Base-by-base conservation (phyloP, 2,113 vertebrate species). In the Pterocles orientalis region DNA sequence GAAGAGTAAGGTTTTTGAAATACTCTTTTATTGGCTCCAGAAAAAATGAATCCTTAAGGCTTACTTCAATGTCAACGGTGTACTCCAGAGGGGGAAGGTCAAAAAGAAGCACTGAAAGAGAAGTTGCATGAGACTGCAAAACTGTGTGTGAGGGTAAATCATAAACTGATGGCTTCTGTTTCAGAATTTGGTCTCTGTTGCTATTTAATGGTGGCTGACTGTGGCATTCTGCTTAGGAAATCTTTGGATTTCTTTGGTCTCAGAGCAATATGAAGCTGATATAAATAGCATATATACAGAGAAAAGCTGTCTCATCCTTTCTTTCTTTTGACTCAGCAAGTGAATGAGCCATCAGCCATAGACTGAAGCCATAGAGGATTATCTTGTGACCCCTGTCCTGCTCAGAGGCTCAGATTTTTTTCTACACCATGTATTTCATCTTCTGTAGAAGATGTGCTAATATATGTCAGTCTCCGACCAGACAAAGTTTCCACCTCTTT, bases 21-120 rank as follows among this genome's bases (percentile, higher is more conserved):
- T 95, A 94, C 25, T 93, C 57, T 92, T 43, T 97, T 83, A 97
- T 2, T 39, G n/a, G 36, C 7, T 95, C 89, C 93, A 97, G 65
- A 16, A 94, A 91, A 56, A 94, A 96, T n/a, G 82, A 72, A 50
- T 98, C 91, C 23, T 23, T 79, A 45, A 98, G 43, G 76, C 64
- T 94, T 57, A 98, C 45, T 94, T 98, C 97, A 61, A 98, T 62
- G 19, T 97, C 94, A 51, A 97, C 7, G 0, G 39, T 88, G 56
- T 98, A 96, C 18, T 97, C 96, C 26, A 65, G 26, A 41, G 62
- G 8, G 4, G 21, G 50, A 24, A 51, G 23, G 18, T 57, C 47
- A 50, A 89, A 79, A 9, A 8, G 6, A 28, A 91, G 33, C 45
- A 89, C 97, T 98, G 95, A 48, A 98, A 98, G 50, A 34, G 48